Evolutionary conservation across 2,113 vertebrate species (phyloP).

Genomic region (Genyomyrus donnyi): DNA sequence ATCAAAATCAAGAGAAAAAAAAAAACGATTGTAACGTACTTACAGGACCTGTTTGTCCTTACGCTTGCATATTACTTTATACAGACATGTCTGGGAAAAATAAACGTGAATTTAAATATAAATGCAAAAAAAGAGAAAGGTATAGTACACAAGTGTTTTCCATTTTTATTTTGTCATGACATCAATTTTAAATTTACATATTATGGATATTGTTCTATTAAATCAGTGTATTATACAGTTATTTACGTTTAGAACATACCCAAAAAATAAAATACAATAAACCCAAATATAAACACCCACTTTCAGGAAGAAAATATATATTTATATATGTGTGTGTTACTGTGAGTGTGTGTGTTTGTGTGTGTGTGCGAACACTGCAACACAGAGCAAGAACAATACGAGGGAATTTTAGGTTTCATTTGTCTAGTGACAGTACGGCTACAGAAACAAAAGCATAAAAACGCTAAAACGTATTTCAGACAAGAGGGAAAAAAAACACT

Average conservation of each 20-base stretch:
- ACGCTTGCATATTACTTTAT: background rate
- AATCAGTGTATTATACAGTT: constrained; percentile 86
- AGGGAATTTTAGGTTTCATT: constrained; percentile 62
- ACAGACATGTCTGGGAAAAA: background rate
- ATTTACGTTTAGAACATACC: constrained; percentile 72
- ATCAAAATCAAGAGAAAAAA: constrained; percentile 48
- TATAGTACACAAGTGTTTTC: constrained; percentile 83
- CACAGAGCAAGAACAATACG: constrained; percentile 70
- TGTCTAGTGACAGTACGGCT: constrained; percentile 55
- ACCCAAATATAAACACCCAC: constrained; percentile 52
- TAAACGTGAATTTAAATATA: background rate
- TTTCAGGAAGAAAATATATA: constrained; percentile 74
- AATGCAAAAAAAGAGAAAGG: background rate
- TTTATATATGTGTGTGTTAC: constrained; percentile 60
- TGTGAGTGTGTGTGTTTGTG: constrained; percentile 45
- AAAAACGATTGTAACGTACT: constrained; percentile 34
- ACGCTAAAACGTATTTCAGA: constrained; percentile 60
- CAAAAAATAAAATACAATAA: constrained; percentile 48
- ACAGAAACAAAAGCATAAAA: constrained; percentile 34
- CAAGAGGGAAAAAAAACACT: constrained; percentile 63
- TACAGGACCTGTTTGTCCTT: background rate
- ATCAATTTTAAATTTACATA: constrained; percentile 94
- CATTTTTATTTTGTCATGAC: constrained; percentile 92
- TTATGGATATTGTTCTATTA: constrained; percentile 78
- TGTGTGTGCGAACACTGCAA: constrained; percentile 73